A percentile compares a stretch with the other conserved stretches of the same genome.
Conservation (phyloP, 2,113 vertebrate genomes). For the Numida meleagris region DNA sequence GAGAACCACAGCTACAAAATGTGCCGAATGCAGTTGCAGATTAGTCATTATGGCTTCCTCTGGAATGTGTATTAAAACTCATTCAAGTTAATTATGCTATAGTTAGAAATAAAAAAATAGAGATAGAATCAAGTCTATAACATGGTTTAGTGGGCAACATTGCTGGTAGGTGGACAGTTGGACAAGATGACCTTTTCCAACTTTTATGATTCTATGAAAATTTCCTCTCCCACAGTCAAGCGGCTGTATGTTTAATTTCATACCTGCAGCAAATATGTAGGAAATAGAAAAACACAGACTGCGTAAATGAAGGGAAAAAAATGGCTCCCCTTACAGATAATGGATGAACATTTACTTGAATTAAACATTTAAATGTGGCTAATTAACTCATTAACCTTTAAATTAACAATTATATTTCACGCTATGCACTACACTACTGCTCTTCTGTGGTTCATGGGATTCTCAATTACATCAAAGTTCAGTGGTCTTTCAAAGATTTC, state of each 20-base stretch:
- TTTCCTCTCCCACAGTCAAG: not conserved
- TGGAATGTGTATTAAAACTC: not conserved
- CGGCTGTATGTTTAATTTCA: not conserved
- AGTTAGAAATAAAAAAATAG: not conserved
- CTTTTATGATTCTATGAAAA: not conserved
- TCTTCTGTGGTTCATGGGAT: slow-evolving; percentile 59
- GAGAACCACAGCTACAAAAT: not conserved
- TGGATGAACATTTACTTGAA: slow-evolving; percentile 66
- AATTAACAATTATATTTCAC: slow-evolving; percentile 73
- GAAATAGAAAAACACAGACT: not conserved
- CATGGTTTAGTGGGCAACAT: too few relatives aligned
- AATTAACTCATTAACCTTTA: slow-evolving; percentile 80
- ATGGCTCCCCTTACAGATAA: slow-evolving; percentile 40
- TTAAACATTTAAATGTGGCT: slow-evolving; percentile 74
- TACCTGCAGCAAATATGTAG: not conserved
- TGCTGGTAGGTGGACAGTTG: too few relatives aligned
- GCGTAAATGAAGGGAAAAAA: slow-evolving; percentile 45
- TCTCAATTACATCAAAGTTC: slow-evolving; percentile 73
- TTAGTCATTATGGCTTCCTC: not conserved
- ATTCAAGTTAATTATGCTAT: not conserved
- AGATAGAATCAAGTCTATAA: not conserved
- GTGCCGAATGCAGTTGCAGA: not conserved
- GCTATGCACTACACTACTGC: slow-evolving; percentile 54
- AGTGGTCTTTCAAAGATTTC: slow-evolving; percentile 41
- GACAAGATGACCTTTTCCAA: too few relatives aligned